Base-by-base conservation (phyloP, 2,797 vertebrate genomes). In the Xenopus petersii region DNA sequence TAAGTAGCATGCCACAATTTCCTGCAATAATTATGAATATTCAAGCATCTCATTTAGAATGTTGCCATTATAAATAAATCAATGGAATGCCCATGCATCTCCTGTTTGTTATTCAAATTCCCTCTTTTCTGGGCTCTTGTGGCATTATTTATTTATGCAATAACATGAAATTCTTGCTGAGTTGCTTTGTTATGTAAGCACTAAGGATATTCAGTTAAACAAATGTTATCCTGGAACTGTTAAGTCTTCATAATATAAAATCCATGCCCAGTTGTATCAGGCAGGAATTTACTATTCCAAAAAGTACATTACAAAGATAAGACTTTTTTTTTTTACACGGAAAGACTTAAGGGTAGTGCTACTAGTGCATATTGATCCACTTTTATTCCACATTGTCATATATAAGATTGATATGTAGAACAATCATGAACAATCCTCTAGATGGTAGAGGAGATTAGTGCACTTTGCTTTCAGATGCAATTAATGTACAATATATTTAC, bases 91-190 rank as follows among this genome's bases (percentile, higher is more conserved):
- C 64, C 30, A 54, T 80, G 73, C 60, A 67, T 83, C 81, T 84
- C 80, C 83, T 84, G 67, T 51, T 84, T 86, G 83, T 86, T 88
- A 76, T 81, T 87, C 79, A 82, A 85, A 85, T 81, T 75, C 72
- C 56, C 75, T 61, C 67, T 58, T 75, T 88, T 80, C 71, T 75
- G 26, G 49, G 12, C 21, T 80, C 26, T 82, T 81, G 74, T 60
- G 70, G 68, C 81, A 79, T 86, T 88, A 88, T 84, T 84, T 85
- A 87, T 89, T 87, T 80, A 87, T 86, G 81, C 84, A 86, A 84
- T 85, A 86, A 83, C 81, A 7, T 36, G 66, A 76, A 77, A 81
- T 86, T 82, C 73, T 81, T 81, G 70, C 68, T 81, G 67, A 74
- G 83, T 82, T 70, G 71, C 71, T 74, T 79, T 79, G 76, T 78